phyloP scores from a whole-genome alignment of 2,888 invertebrate species.

The Blera fallax region DNA sequence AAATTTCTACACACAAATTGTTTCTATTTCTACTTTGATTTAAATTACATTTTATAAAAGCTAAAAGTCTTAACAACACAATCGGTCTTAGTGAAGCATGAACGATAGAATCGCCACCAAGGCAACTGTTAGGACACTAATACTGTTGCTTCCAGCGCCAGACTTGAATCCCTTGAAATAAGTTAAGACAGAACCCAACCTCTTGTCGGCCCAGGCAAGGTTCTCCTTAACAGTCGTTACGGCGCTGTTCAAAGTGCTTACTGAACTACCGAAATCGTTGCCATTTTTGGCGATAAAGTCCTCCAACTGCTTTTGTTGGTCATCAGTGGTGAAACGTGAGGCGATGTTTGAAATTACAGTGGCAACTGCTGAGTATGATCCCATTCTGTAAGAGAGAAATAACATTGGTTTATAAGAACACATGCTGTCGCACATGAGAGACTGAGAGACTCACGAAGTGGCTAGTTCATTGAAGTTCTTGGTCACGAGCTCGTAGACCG shows the following conservation, averaged over 20 bases:
- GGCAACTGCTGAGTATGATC: conserved; percentile 77
- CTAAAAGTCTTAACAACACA: conserved; percentile 22
- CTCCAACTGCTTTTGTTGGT: conserved; percentile 75
- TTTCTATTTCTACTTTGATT: conserved; percentile 1
- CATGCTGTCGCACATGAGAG: too few relatives aligned
- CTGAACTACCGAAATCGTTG: conserved; percentile 76
- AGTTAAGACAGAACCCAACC: conserved; percentile 74
- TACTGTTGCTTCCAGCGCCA: conserved; percentile 3
- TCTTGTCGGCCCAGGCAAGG: conserved; percentile 77
- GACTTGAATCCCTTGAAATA: conserved; percentile 73
- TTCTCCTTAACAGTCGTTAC: conserved; percentile 77
- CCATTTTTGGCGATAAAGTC: conserved; percentile 75
- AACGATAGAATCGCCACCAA: conserved; percentile 35
- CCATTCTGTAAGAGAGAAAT: conserved; percentile 75
- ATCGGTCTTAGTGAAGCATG: conserved; percentile 19
- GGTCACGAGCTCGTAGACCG: conserved; percentile 83
- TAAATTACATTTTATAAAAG: conserved; percentile 24
- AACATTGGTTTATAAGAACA: background rate
- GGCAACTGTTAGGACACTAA: conserved; percentile 20
- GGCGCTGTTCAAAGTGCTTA: conserved; percentile 75
- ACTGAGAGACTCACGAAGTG: conserved; percentile 78
- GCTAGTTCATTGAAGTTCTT: conserved; percentile 74
- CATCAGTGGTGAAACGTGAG: conserved; percentile 77
- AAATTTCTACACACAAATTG: background rate
- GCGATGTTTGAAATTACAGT: conserved; percentile 78